Conservation (phyloP, 2,797 vertebrate genomes). For the Thamnophis elegans region DNA sequence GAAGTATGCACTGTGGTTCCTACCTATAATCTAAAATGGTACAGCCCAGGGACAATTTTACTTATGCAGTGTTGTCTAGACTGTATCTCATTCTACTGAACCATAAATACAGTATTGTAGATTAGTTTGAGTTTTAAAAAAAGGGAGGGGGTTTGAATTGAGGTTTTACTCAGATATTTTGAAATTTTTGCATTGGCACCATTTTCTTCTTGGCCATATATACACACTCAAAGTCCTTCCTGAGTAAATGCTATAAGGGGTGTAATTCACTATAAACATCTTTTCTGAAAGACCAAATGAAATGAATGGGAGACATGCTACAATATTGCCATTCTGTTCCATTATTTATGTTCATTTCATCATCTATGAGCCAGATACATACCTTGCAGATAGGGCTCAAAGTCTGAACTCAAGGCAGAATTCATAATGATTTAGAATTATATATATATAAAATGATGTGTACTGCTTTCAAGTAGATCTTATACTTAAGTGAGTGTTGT, state of each 20-base stretch:
- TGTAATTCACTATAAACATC: neutral
- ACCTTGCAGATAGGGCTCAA: neutral
- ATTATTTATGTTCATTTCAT: neutral
- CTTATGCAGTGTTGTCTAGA: neutral
- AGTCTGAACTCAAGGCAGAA: neutral
- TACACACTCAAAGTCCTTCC: neutral
- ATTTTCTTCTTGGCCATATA: neutral
- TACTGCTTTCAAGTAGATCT: constrained; percentile 10
- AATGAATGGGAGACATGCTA: neutral
- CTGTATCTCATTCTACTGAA: neutral
- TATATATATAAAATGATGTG: neutral
- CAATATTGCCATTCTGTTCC: neutral
- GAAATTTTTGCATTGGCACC: constrained; percentile 19
- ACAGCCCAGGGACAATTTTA: neutral
- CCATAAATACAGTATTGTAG: neutral
- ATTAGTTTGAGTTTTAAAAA: constrained; percentile 26
- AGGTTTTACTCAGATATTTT: constrained; percentile 9
- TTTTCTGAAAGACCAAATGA: neutral
- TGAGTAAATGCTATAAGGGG: constrained; percentile 7
- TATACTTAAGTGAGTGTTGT: constrained; percentile 29
- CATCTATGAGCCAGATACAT: neutral
- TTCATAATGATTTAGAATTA: neutral
- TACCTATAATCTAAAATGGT: neutral
- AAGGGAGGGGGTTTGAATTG: neutral
- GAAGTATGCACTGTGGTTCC: neutral